Evolutionary conservation across 1,140 invertebrate species (phyloP).

Genomic region (Berghia stephanieae): DNA sequence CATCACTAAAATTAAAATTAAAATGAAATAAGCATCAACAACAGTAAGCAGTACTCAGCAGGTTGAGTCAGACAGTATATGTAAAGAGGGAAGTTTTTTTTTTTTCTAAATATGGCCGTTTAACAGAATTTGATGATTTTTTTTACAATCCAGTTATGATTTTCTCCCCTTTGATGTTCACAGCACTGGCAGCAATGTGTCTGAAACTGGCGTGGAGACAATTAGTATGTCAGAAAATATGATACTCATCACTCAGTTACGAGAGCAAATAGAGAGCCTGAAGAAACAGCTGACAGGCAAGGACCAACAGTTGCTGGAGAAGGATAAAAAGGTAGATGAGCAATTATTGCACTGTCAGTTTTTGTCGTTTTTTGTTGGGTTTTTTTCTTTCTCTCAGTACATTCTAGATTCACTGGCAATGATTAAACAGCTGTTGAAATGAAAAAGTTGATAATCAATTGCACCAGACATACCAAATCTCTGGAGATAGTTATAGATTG

Average conservation of each 20-base stretch:
- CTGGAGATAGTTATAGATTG: no score
- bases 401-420: no score
- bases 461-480: no score
- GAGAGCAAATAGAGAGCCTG: slow-evolving; percentile 91
- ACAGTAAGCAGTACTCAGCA: no score
- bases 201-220: slow-evolving; percentile 61
- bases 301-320: slow-evolving; percentile 85
- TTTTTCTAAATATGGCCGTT: no score
- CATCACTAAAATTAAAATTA: no score
- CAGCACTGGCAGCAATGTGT: slow-evolving; percentile 41
- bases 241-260: slow-evolving; percentile 91
- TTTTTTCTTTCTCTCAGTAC: not conserved
- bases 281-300: slow-evolving; percentile 88
- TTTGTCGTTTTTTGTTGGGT: slow-evolving; percentile 10
- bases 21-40: no score
- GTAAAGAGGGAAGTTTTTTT: no score
- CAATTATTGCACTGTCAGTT: not conserved
- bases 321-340: slow-evolving; percentile 84
- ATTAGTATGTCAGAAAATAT: slow-evolving; percentile 92
- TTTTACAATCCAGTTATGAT: slow-evolving; percentile 7
- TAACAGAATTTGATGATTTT: no score
- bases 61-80: no score
- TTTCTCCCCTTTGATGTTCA: slow-evolving; percentile 1
- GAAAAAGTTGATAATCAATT: no score
- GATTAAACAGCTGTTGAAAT: no score